Evolutionary conservation across 1,140 invertebrate genomes (phyloP).

Genomic region (Lanistes nyassanus): DNA sequence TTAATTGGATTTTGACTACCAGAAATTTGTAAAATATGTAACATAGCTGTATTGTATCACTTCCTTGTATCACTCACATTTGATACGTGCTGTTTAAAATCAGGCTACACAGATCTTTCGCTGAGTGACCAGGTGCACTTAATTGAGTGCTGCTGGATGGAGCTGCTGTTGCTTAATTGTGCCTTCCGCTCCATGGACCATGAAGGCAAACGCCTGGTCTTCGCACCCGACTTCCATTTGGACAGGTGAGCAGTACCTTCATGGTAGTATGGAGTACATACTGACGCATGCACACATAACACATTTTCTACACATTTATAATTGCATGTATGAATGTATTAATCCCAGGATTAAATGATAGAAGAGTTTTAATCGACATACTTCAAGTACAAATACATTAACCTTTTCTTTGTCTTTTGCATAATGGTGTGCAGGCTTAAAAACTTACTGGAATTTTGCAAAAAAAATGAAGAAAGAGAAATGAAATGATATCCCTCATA

Average conservation of each 20-base stretch:
- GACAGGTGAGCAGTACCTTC: conserved; percentile 47
- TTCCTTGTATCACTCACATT: neutral
- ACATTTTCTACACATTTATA: too few species aligned
- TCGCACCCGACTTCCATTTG: conserved; percentile 60
- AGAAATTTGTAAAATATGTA: too few species aligned
- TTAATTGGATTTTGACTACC: too few species aligned
- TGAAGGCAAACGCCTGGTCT: conserved; percentile 53
- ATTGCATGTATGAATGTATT: too few species aligned
- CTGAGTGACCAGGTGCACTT: conserved; percentile 61
- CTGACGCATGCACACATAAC: neutral
- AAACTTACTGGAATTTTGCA: too few species aligned
- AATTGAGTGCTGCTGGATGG: conserved; percentile 64
- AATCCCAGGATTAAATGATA: too few species aligned
- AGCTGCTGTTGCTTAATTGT: conserved; percentile 58
- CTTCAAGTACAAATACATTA: too few species aligned
- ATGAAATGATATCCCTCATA: too few species aligned
- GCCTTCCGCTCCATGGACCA: conserved; percentile 60
- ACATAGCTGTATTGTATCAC: neutral
- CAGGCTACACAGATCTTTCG: conserved; percentile 60
- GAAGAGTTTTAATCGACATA: too few species aligned
- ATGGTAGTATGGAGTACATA: neutral
- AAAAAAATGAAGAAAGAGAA: too few species aligned
- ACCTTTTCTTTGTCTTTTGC: too few species aligned
- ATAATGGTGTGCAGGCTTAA: too few species aligned
- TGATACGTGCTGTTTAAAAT: conserved; percentile 21